These are phyloP conservation scores for Oopsacas minuta DNA, from an alignment of 37 sponge, comb jelly and placozoan species.

Conservation along the genomic window DNA sequence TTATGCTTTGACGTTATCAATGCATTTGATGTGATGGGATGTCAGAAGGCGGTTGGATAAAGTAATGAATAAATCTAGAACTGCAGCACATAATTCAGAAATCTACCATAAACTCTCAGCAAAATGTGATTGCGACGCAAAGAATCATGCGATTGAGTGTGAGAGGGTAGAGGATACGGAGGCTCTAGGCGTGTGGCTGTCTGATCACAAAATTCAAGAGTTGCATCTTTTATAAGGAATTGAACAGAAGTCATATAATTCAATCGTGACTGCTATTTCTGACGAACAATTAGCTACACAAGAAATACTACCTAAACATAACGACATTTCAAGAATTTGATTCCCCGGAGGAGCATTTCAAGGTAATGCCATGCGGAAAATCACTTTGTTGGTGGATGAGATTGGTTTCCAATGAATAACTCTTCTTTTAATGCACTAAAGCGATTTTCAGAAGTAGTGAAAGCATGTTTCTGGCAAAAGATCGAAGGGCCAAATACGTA, in stretches of 20 bases:
- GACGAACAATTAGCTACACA: not conserved
- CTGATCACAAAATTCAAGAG: not conserved
- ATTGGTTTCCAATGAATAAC: not conserved
- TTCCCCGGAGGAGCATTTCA: not conserved
- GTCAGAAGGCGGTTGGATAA: not conserved
- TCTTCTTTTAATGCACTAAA: not conserved
- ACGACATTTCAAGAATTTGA: not conserved
- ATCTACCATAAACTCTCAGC: not conserved
- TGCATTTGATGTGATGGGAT: not conserved
- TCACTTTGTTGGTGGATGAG: not conserved
- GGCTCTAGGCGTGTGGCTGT: not conserved
- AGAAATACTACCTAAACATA: not conserved
- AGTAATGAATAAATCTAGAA: not conserved
- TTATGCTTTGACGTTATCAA: not conserved
- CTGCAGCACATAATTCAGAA: not conserved
- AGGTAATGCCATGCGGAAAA: not conserved
- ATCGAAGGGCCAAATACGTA: not conserved
- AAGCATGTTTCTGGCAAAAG: not conserved
- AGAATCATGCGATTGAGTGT: not conserved
- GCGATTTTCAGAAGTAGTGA: not conserved
- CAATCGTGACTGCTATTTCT: not conserved
- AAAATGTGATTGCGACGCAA: not conserved
- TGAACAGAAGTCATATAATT: not conserved
- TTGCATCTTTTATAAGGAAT: not conserved
- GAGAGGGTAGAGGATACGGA: not conserved